Evolutionary conservation across 35 echinoderm and acorn worm species (phyloP).

Genomic region (Apostichopus parvimensis): DNA sequence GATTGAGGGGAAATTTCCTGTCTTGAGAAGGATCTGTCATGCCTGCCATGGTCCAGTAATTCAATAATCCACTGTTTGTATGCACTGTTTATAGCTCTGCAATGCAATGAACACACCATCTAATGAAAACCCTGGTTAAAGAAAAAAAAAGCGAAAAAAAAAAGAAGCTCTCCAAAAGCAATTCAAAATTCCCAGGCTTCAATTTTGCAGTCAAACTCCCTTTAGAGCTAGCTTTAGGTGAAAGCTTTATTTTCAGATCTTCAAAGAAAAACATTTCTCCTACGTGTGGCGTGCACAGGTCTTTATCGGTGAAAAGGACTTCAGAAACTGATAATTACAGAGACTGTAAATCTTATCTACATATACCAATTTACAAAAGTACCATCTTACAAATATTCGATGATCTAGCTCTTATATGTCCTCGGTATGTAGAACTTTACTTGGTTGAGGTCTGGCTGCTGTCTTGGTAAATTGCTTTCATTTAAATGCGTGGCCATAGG

Average conservation of each 20-base stretch:
- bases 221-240: no score
- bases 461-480: background rate
- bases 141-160: background rate
- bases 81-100: background rate
- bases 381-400: background rate
- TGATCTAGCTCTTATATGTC: background rate
- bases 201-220: no score
- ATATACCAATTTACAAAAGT: background rate
- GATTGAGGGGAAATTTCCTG: background rate
- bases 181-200: background rate
- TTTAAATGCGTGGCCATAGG: no score
- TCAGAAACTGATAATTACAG: no score
- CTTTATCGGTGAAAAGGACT: no score
- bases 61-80: background rate
- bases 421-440: background rate
- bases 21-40: background rate
- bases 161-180: background rate
- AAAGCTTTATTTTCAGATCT: no score
- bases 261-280: no score
- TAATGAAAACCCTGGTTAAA: background rate
- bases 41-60: background rate
- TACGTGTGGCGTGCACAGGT: no score
- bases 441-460: background rate
- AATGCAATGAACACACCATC: background rate
- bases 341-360: no score